phyloP scores from a whole-genome alignment of 2,797 vertebrate genomes.

The Amniataba percoides region DNA sequence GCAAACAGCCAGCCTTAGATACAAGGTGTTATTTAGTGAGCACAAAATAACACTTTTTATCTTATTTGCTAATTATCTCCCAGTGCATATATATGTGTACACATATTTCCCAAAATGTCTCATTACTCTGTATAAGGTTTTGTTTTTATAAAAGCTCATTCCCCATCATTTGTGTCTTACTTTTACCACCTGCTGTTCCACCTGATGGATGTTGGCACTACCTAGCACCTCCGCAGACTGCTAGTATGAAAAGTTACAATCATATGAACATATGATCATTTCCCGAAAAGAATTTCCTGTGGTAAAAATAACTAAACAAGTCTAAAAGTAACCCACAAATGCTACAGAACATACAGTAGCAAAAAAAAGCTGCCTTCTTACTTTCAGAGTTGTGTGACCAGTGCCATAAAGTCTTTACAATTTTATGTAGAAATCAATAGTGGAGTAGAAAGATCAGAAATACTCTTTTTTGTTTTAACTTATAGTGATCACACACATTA shows the following conservation, averaged over 20 bases:
- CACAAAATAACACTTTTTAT: background rate
- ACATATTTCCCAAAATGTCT: background rate
- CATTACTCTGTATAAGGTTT: background rate
- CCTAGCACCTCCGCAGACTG: background rate
- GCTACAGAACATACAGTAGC: background rate
- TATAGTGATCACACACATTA: too few relatives aligned
- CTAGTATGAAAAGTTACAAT: background rate
- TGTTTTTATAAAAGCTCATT: background rate
- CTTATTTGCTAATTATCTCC: background rate
- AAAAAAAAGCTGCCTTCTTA: background rate
- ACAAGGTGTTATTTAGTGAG: background rate
- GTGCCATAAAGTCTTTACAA: background rate
- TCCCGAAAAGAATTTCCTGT: background rate
- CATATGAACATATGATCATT: background rate
- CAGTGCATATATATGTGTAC: too few relatives aligned
- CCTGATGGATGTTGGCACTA: background rate
- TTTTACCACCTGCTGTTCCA: background rate
- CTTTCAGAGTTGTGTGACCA: background rate
- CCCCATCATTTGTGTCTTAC: background rate
- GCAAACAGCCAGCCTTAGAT: background rate
- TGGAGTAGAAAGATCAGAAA: background rate
- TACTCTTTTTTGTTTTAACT: background rate
- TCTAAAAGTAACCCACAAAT: background rate
- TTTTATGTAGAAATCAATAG: background rate
- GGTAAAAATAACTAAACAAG: background rate